A percentile compares a stretch with the other conserved stretches of the same genome.
These are phyloP conservation scores for Anabacerthia variegaticeps DNA, from an alignment of 2,797 vertebrate species.

Conservation along the genomic window DNA sequence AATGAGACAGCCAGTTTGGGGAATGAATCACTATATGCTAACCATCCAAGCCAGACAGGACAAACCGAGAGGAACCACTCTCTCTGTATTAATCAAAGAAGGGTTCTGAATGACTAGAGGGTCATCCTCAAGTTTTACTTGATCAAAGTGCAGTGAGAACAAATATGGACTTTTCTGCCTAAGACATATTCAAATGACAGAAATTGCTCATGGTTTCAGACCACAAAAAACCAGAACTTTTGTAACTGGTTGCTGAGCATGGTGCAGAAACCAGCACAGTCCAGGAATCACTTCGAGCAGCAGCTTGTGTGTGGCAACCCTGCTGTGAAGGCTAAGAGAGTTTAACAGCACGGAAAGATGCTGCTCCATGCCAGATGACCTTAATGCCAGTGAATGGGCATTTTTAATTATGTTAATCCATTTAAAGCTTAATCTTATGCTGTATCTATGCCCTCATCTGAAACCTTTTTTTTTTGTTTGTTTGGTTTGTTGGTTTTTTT, in stretches of 20 bases:
- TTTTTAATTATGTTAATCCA: neutral
- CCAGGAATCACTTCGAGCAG: neutral
- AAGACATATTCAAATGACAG: neutral
- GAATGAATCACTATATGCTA: neutral
- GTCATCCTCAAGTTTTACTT: neutral
- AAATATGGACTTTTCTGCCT: neutral
- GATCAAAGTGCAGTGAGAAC: neutral
- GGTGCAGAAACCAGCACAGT: neutral
- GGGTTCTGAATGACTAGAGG: neutral
- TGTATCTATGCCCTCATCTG: neutral
- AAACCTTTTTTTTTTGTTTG: neutral
- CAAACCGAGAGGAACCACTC: neutral
- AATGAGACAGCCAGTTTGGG: neutral
- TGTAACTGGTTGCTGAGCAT: neutral
- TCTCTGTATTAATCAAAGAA: neutral
- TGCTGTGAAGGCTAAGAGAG: neutral
- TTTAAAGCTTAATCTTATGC: neutral
- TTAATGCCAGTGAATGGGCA: neutral
- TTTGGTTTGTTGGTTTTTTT: neutral
- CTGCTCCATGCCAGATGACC: neutral
- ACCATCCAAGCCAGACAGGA: fast-evolving
- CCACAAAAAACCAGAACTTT: neutral
- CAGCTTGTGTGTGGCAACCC: neutral
- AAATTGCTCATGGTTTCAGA: neutral
- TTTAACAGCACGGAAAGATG: neutral